Evolutionary conservation across 2,797 vertebrate genomes (phyloP).

Genomic region (Allobates femoralis): DNA sequence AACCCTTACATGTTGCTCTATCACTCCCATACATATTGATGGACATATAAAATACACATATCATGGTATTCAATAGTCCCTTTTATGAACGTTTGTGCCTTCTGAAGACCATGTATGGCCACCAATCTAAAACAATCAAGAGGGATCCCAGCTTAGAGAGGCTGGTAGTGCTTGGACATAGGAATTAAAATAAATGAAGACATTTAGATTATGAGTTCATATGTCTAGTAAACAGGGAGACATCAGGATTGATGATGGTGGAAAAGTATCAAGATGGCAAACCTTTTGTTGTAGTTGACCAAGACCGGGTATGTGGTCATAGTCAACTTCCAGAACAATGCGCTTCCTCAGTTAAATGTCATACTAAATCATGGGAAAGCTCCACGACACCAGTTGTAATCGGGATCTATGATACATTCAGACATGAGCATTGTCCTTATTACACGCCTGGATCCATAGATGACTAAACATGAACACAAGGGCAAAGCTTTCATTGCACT

Average conservation of each 20-base stretch:
- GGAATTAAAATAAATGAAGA: background rate
- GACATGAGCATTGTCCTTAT: background rate
- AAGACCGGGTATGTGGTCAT: background rate
- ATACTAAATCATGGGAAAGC: background rate
- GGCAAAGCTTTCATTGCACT: background rate
- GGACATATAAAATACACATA: background rate
- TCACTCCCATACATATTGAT: background rate
- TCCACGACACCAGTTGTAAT: conserved; percentile 23
- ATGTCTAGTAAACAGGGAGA: background rate
- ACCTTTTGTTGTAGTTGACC: background rate
- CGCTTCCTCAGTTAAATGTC: background rate
- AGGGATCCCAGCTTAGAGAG: background rate
- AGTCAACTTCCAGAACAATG: background rate
- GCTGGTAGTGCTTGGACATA: background rate
- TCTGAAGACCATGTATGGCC: background rate
- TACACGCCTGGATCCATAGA: background rate
- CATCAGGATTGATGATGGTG: background rate
- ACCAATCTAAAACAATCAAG: background rate
- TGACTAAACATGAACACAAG: background rate
- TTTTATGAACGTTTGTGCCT: background rate
- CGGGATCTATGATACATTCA: background rate
- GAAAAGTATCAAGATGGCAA: background rate
- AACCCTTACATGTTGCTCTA: background rate
- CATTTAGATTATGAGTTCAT: background rate
- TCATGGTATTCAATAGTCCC: background rate